phyloP scores from a whole-genome alignment of 2,888 invertebrate species.

The Theretra japonica region DNA sequence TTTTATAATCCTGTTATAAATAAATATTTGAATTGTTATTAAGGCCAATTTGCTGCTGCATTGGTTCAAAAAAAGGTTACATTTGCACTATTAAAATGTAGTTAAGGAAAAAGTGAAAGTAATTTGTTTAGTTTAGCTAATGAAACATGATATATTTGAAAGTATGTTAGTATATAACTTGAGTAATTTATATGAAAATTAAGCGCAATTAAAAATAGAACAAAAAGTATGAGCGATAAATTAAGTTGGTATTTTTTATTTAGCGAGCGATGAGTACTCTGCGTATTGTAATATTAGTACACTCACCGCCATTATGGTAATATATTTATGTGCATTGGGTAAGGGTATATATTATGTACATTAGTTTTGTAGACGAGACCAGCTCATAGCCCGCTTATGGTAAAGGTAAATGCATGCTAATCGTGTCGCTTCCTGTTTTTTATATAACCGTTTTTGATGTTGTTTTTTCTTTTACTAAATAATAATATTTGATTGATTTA shows the following conservation, averaged over 20 bases:
- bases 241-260: not conserved
- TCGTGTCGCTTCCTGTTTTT: slow-evolving; percentile 63
- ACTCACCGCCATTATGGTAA: slow-evolving; percentile 55
- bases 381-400: slow-evolving; percentile 73
- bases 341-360: slow-evolving; percentile 56
- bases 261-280: slow-evolving; percentile 52
- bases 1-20: too few species aligned
- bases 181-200: too few species aligned
- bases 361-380: slow-evolving; percentile 66
- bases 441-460: slow-evolving; percentile 49
- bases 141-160: not conserved
- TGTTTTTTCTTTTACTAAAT: slow-evolving; percentile 37
- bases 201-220: too few species aligned
- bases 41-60: not conserved
- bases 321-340: slow-evolving; percentile 52
- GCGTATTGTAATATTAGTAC: slow-evolving; percentile 44
- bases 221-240: too few species aligned
- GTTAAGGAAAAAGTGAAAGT: not conserved
- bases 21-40: too few species aligned
- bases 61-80: not conserved
- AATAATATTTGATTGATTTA: slow-evolving; percentile 36
- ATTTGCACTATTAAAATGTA: not conserved
- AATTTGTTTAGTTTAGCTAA: slow-evolving; percentile 3
- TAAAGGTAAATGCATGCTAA: slow-evolving; percentile 82
- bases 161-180: not conserved